Evolutionary conservation across 1,140 invertebrate species (phyloP).

Genomic region (Pomacea maculata): DNA sequence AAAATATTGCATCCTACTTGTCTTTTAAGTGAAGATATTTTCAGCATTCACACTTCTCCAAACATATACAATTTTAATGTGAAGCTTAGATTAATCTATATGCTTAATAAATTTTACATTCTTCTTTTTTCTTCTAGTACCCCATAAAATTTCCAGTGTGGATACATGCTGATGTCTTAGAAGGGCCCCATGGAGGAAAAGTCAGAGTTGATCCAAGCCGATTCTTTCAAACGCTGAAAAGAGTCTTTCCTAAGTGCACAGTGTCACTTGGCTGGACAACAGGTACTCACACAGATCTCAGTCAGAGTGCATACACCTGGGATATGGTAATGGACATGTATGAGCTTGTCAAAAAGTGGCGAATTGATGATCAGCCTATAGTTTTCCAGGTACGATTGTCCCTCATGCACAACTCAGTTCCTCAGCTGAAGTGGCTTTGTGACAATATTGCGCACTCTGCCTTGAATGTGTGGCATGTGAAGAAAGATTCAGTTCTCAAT

Average conservation of each 20-base stretch:
- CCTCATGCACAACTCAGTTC: conserved; percentile 73
- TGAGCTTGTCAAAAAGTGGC: conserved; percentile 69
- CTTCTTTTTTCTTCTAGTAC: conserved; percentile 64
- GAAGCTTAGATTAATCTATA: conserved; percentile 15
- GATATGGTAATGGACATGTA: conserved; percentile 80
- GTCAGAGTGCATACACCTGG: conserved; percentile 73
- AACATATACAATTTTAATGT: not conserved
- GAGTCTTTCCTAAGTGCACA: conserved; percentile 74
- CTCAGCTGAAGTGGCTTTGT: conserved; percentile 63
- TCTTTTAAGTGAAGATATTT: not conserved
- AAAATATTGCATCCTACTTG: too few relatives aligned
- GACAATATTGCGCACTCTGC: conserved; percentile 45
- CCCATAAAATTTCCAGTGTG: conserved; percentile 79
- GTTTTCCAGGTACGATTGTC: conserved; percentile 86
- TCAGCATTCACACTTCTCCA: not conserved
- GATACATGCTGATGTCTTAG: conserved; percentile 88
- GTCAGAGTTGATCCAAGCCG: conserved; percentile 74
- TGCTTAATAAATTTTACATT: not conserved
- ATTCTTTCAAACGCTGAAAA: conserved; percentile 72
- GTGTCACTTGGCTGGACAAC: conserved; percentile 92
- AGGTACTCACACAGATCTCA: conserved; percentile 65
- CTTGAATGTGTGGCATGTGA: conserved; percentile 44
- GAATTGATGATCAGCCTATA: conserved; percentile 72
- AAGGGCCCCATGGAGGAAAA: conserved; percentile 77
- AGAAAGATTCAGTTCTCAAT: conserved; percentile 35